A percentile compares a stretch with the other conserved stretches of the same genome.
phyloP scores from a whole-genome alignment of 2,797 vertebrate species.

The Botia almorhae region DNA sequence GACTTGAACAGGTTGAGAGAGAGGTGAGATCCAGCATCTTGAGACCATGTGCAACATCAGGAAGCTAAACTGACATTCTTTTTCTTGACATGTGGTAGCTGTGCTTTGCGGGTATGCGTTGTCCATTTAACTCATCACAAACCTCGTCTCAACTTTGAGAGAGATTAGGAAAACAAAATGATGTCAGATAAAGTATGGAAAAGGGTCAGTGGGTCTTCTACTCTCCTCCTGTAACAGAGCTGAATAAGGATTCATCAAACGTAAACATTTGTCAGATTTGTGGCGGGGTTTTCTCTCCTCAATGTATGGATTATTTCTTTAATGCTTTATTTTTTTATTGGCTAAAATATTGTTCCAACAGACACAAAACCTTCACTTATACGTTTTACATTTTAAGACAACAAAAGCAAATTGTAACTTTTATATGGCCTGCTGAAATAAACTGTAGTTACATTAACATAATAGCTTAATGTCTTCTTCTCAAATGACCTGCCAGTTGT shows the following conservation, averaged over 20 bases:
- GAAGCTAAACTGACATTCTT: not conserved
- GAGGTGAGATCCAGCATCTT: constrained; percentile 62
- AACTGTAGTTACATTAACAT: constrained; percentile 14
- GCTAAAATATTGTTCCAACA: too few species aligned
- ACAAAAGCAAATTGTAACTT: not conserved
- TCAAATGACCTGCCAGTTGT: constrained; percentile 19
- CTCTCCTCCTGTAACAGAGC: constrained; percentile 13
- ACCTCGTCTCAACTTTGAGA: not conserved
- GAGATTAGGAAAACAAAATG: constrained; percentile 25
- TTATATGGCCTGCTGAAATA: not conserved
- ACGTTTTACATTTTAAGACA: not conserved
- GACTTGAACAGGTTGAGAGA: constrained; percentile 56
- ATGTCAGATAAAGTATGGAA: constrained; percentile 8
- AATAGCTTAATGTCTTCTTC: constrained; percentile 4
- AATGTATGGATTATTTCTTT: too few species aligned
- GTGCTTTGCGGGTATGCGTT: constrained; percentile 18
- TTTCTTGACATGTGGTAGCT: constrained; percentile 10
- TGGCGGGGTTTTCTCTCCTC: not conserved
- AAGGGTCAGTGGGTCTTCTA: constrained; percentile 20
- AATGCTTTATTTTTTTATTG: too few species aligned
- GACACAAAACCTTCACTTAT: too few species aligned
- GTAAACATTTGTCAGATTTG: not conserved
- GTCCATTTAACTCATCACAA: not conserved
- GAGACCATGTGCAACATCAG: constrained; percentile 62
- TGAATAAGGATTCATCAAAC: constrained; percentile 20